Percentiles rank a stretch among this genome's conserved stretches.
Conservation (phyloP, 2,113 vertebrate species). For the Ginglymostoma cirratum region DNA sequence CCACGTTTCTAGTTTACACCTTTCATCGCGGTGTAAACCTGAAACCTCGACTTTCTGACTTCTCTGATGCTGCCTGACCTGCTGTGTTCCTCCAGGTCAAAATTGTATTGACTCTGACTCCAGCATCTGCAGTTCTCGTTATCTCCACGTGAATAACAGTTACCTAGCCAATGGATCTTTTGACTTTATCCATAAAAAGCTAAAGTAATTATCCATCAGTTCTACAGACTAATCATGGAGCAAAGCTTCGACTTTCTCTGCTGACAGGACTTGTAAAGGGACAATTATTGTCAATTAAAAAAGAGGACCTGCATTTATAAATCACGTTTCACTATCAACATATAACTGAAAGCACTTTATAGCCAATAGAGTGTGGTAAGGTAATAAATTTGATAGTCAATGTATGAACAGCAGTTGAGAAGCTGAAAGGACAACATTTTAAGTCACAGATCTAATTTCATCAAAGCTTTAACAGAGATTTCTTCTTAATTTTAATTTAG, state of each 20-base stretch:
- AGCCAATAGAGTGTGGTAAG: not conserved
- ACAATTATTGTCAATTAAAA: not conserved
- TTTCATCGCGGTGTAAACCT: too few relatives aligned
- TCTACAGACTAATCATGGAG: not conserved
- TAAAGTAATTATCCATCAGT: not conserved
- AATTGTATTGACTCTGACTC: too few relatives aligned
- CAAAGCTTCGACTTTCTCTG: not conserved
- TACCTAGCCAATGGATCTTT: not conserved
- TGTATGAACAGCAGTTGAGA: not conserved
- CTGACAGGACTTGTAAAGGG: not conserved
- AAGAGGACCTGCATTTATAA: not conserved
- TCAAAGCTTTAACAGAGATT: too few relatives aligned
- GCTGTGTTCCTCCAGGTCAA: too few relatives aligned
- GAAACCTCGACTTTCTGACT: too few relatives aligned
- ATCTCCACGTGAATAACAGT: not conserved
- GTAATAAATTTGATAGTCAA: not conserved
- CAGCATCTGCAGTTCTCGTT: too few relatives aligned
- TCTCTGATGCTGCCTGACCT: too few relatives aligned
- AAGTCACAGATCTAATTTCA: too few relatives aligned
- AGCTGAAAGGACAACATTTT: too few relatives aligned
- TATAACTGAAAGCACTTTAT: not conserved
- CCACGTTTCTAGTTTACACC: too few relatives aligned
- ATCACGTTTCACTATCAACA: not conserved
- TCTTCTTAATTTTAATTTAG: too few relatives aligned
- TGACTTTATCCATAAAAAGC: not conserved